Base-by-base conservation (phyloP, 2,797 vertebrate genomes). In the Ciconia nigra region DNA sequence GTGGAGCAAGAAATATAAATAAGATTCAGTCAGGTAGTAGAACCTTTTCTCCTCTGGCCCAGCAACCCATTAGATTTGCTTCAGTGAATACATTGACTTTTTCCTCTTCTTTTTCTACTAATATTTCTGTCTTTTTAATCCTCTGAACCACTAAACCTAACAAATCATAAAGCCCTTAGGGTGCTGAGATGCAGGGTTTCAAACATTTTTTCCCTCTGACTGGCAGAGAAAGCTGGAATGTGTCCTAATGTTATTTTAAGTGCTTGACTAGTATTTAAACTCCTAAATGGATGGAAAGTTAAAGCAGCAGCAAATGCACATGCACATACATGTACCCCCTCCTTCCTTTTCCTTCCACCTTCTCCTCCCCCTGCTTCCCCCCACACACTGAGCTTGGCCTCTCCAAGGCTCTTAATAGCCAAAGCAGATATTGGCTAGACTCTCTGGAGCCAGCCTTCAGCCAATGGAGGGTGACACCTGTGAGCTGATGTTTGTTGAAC, bases 71-170 rank as follows among this genome's bases (percentile, higher is more conserved):
- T 98, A 98, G 97, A 97, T 98, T 96, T 97, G 97, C 96, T 98
- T 98, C 96, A 95, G 9, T 97, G 96, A 96, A 87, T 96, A 82
- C 88, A 95, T 97, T 97, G 96, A 91, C 90, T 97, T 95, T 95
- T 94, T n/a, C 62, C 93, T 95, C 83, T 95, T 94, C 95, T 97
- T 94, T 94, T 94, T 91, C 87, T 95, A 73, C 95, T 97, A 97
- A 98, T 98, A 98, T 98, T 98, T 97, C 97, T 98, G 96, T 97
- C 96, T 98, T 98, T 98, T 97, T 98, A 98, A 98, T 98, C 96
- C 95, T 97, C 95, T 97, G 97, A 98, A 98, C 96, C 82, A 91
- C 97, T 96, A 98, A 98, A 98, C 95, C 97, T 97, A 98, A 98
- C 98, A 98, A 98, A 98, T 98, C 95, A 96, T 96, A 97, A 98